phyloP scores from a whole-genome alignment of 2,888 invertebrate genomes.

The Drosophila flavopinicola region DNA sequence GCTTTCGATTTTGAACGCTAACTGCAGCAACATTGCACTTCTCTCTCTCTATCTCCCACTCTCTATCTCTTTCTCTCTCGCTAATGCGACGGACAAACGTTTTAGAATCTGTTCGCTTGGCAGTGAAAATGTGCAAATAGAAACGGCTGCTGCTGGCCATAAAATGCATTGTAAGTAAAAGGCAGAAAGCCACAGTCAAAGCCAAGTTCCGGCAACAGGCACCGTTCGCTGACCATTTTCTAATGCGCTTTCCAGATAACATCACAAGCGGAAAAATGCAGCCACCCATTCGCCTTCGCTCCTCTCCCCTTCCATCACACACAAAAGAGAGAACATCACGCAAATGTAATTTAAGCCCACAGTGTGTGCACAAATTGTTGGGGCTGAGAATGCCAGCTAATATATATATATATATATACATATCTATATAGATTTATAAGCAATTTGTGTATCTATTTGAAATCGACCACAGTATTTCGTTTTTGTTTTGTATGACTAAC shows the following conservation, averaged over 20 bases:
- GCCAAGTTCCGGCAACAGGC: conserved; percentile 67
- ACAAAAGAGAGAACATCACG: conserved; percentile 32
- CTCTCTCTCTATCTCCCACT: neutral
- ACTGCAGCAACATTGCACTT: conserved; percentile 14
- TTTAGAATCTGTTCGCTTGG: conserved; percentile 39
- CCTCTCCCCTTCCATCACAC: neutral
- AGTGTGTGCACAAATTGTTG: conserved; percentile 1
- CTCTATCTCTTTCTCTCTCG: neutral
- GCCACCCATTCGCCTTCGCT: conserved; percentile 11
- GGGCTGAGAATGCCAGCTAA: conserved; percentile 21
- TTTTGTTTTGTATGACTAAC: conserved; percentile 9
- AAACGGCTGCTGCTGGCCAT: conserved; percentile 55
- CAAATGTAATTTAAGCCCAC: conserved; percentile 47
- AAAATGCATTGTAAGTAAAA: conserved; percentile 53
- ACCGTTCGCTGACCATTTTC: conserved; percentile 46
- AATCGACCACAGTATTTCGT: conserved; percentile 7
- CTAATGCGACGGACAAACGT: conserved; percentile 48
- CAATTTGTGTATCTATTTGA: conserved; percentile 27
- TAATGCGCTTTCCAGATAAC: conserved; percentile 57
- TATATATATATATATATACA: too few relatives aligned
- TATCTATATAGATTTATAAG: conserved; percentile 10
- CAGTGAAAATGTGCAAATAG: conserved; percentile 68
- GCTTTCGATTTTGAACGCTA: conserved; percentile 48
- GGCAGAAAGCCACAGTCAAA: conserved; percentile 25
- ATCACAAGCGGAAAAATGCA: conserved; percentile 24